phyloP scores from a whole-genome alignment of 1,140 invertebrate species.

The Meteorus sp. region DNA sequence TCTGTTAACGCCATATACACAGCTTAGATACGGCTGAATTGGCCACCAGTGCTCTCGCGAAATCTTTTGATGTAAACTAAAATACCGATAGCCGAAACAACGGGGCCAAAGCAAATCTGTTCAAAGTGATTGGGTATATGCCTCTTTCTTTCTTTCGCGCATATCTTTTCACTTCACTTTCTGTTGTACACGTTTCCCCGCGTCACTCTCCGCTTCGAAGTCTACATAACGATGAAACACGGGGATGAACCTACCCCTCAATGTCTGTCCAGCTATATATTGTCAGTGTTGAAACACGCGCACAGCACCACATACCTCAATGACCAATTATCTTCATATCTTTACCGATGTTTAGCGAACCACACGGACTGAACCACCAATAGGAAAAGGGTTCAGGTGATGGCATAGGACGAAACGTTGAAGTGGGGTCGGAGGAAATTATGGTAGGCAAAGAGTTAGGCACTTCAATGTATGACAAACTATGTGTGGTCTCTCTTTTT shows the following conservation, averaged over 20 bases:
- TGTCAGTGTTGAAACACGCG: slow-evolving; percentile 19
- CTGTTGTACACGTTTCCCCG: slow-evolving; percentile 42
- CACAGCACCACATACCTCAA: slow-evolving; percentile 48
- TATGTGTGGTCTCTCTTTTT: too few relatives aligned
- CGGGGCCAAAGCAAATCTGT: slow-evolving; percentile 54
- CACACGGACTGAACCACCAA: slow-evolving; percentile 48
- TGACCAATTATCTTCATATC: slow-evolving; percentile 59
- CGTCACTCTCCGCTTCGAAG: slow-evolving; percentile 35
- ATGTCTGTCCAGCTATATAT: neutral
- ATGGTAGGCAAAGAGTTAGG: slow-evolving; percentile 7
- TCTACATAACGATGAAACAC: slow-evolving; percentile 12
- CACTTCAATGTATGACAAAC: neutral
- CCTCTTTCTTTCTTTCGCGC: slow-evolving; percentile 41
- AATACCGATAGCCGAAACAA: slow-evolving; percentile 55
- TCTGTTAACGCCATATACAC: slow-evolving; percentile 34
- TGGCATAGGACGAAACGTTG: slow-evolving; percentile 35
- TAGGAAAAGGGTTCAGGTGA: slow-evolving; percentile 47
- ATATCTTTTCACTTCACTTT: slow-evolving; percentile 33
- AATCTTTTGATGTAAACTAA: slow-evolving; percentile 60
- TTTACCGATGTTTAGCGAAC: slow-evolving; percentile 55
- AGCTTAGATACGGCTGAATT: slow-evolving; percentile 56
- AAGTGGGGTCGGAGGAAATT: slow-evolving; percentile 3
- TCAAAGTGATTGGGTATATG: slow-evolving; percentile 47
- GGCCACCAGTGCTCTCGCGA: slow-evolving; percentile 41
- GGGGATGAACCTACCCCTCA: neutral